phyloP scores from a whole-genome alignment of 2,113 vertebrate species.

The Scomber scombrus region DNA sequence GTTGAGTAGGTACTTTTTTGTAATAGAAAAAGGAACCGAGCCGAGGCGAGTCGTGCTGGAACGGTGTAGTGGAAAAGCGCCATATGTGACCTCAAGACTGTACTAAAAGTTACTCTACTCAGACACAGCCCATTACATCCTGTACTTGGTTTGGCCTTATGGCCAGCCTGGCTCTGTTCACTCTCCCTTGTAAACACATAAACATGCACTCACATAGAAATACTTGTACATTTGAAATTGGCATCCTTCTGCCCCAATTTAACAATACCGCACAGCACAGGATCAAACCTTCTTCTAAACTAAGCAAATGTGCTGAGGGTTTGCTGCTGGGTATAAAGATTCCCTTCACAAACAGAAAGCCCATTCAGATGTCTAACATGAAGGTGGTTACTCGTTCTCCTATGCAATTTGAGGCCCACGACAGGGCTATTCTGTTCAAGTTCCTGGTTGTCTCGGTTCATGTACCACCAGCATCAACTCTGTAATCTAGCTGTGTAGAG shows the following conservation, averaged over 20 bases:
- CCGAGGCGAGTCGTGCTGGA: no score
- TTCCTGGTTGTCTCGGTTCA: constrained; percentile 64
- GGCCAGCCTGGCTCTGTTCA: constrained; percentile 59
- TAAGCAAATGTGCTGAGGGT: constrained; percentile 59
- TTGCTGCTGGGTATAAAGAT: constrained; percentile 47
- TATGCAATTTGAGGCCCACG: constrained; percentile 66
- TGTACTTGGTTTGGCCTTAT: constrained; percentile 57
- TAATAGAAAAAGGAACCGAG: no score
- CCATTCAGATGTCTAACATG: constrained; percentile 64
- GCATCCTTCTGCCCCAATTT: constrained; percentile 52
- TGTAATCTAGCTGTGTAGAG: constrained; percentile 73
- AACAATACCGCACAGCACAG: constrained; percentile 53
- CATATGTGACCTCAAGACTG: constrained; percentile 71
- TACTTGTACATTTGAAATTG: constrained; percentile 66
- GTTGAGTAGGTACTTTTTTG: no score
- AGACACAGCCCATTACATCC: constrained; percentile 71
- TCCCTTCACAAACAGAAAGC: constrained; percentile 56
- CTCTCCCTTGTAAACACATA: constrained; percentile 72
- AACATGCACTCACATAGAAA: constrained; percentile 73
- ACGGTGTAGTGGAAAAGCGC: no score
- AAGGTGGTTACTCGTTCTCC: constrained; percentile 55
- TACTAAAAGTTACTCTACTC: constrained; percentile 69
- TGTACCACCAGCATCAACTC: constrained; percentile 65
- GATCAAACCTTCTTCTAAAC: constrained; percentile 46
- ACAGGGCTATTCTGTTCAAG: constrained; percentile 41